Conservation (phyloP, 2,797 vertebrate species). For the Alectoris magna region DNA sequence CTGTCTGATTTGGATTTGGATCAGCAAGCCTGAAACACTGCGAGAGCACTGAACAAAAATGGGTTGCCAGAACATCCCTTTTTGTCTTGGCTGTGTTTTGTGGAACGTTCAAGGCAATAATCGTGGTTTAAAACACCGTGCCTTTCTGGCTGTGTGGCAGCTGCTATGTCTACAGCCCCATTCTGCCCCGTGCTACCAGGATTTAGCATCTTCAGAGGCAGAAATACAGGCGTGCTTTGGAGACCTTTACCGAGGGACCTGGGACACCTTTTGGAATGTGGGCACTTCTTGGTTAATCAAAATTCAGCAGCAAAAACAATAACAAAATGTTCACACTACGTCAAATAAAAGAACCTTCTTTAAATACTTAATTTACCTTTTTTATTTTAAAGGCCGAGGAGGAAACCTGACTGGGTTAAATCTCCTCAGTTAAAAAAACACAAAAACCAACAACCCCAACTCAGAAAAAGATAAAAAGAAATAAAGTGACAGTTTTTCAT, state of each 20-base stretch:
- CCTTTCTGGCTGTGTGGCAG: not conserved
- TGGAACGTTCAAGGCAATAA: not conserved
- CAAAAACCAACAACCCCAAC: not conserved
- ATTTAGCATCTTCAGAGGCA: not conserved
- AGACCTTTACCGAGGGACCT: not conserved
- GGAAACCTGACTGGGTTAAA: not conserved
- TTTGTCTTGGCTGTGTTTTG: not conserved
- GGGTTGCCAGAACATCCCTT: not conserved
- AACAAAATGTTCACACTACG: not conserved
- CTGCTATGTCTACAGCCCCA: not conserved
- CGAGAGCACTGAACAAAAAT: not conserved
- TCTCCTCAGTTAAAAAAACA: not conserved
- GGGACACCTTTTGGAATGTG: not conserved
- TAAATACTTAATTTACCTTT: not conserved
- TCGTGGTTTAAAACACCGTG: not conserved
- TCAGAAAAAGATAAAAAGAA: not conserved
- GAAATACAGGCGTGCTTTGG: not conserved
- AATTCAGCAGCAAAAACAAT: not conserved
- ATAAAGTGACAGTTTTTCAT: slow-evolving; percentile 65
- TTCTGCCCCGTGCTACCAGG: not conserved
- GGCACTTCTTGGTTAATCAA: not conserved
- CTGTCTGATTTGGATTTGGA: not conserved
- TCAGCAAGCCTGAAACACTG: not conserved
- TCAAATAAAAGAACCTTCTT: not conserved
- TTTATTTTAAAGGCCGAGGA: not conserved